Percentiles rank a stretch among this genome's conserved stretches.
Evolutionary conservation across 2,888 invertebrate genomes (phyloP).

Genomic region (Rhabditoides inermis): DNA sequence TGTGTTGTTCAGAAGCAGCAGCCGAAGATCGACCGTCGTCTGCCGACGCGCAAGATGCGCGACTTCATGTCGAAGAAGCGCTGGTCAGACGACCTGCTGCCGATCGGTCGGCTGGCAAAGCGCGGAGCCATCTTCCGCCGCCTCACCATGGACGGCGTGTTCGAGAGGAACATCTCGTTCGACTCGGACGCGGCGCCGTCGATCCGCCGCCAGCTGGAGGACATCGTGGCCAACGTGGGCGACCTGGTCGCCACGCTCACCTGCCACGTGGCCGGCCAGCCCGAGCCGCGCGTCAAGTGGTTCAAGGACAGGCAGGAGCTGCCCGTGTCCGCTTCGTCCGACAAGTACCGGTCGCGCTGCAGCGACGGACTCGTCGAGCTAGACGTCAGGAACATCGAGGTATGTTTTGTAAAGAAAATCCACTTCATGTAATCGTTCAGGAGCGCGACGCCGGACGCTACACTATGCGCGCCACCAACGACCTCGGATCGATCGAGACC

Average conservation of each 20-base stretch:
- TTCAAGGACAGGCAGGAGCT: slow-evolving; percentile 50
- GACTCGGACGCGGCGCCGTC: slow-evolving; percentile 51
- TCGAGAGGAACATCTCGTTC: slow-evolving; percentile 54
- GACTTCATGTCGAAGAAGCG: slow-evolving; percentile 40
- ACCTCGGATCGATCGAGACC: slow-evolving; percentile 72
- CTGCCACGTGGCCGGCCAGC: slow-evolving; percentile 52
- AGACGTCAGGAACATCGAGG: slow-evolving; percentile 52
- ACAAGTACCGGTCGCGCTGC: slow-evolving; percentile 52
- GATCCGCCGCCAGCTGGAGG: slow-evolving; percentile 52
- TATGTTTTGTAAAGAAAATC: too few relatives aligned
- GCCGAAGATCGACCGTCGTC: slow-evolving; percentile 29
- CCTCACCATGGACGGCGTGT: slow-evolving; percentile 53
- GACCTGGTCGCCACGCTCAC: slow-evolving; percentile 50
- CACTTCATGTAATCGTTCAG: too few relatives aligned
- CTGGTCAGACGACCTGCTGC: slow-evolving; percentile 50
- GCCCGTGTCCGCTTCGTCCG: slow-evolving; percentile 32
- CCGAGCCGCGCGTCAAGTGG: slow-evolving; percentile 49
- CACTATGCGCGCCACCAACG: slow-evolving; percentile 72
- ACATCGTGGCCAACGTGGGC: slow-evolving; percentile 49
- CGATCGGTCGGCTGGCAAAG: slow-evolving; percentile 55
- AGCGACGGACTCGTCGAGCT: slow-evolving; percentile 58
- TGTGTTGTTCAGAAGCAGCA: slow-evolving; percentile 29
- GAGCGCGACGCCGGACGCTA: slow-evolving; percentile 81
- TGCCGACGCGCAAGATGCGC: slow-evolving; percentile 33
- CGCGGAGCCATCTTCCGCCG: slow-evolving; percentile 55